phyloP scores from a whole-genome alignment of 2,797 vertebrate genomes.

The Pagetopsis macropterus region DNA sequence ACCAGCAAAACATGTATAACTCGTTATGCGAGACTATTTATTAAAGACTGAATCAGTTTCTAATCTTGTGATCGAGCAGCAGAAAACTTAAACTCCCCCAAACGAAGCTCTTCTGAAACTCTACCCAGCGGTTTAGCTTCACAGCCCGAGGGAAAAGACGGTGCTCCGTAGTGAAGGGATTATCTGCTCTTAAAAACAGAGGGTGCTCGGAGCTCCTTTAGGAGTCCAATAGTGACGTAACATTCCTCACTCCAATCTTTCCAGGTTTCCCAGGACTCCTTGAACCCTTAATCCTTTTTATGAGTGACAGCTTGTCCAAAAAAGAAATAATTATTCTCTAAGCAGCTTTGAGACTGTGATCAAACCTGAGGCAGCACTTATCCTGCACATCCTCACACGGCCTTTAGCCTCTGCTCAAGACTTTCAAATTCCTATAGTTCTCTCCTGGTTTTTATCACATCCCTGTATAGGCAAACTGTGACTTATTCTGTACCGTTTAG shows the following conservation, averaged over 20 bases:
- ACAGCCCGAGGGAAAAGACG: conserved; percentile 7
- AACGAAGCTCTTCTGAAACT: conserved; percentile 35
- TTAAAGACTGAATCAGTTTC: no score
- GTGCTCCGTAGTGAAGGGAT: conserved; percentile 16
- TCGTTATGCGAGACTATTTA: no score
- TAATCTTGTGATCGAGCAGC: background rate
- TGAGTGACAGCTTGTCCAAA: conserved; percentile 28
- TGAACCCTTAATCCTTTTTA: conserved; percentile 25
- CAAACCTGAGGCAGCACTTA: background rate
- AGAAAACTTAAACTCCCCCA: conserved; percentile 6
- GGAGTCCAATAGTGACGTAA: conserved; percentile 22
- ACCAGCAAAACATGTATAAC: no score
- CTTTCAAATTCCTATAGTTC: background rate
- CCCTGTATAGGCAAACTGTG: background rate
- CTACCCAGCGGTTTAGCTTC: background rate
- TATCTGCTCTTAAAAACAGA: conserved; percentile 30
- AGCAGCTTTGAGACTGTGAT: conserved; percentile 25
- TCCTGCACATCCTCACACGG: background rate
- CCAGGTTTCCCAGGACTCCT: conserved; percentile 6
- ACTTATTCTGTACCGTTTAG: background rate
- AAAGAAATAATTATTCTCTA: conserved; percentile 17
- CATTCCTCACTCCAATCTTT: background rate
- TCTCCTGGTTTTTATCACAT: background rate
- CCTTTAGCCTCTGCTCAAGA: background rate
- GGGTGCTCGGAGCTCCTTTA: conserved; percentile 10